A percentile compares a stretch with the other conserved stretches of the same genome.
Evolutionary conservation across 1,140 invertebrate species (phyloP).

Genomic region (Eupeodes corollae): DNA sequence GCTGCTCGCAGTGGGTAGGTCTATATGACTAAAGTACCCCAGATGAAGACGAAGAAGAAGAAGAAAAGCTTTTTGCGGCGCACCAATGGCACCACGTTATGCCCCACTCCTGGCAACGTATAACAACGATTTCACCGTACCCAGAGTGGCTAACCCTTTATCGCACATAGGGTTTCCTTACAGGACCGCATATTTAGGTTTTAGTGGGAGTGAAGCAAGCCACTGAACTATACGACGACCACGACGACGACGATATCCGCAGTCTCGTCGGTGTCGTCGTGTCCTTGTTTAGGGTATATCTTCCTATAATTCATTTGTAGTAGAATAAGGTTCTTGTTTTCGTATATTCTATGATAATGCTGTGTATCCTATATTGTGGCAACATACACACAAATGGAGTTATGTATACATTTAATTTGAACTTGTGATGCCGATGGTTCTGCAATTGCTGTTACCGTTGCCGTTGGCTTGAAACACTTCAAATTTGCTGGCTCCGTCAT

Average conservation of each 20-base stretch:
- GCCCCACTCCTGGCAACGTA: constrained; percentile 13
- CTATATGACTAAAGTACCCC: no score
- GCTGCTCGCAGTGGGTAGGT: no score
- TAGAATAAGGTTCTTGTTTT: neutral
- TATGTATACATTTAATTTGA: no score
- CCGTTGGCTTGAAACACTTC: no score
- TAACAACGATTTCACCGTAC: no score
- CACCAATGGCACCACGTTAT: constrained; percentile 38
- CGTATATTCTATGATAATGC: no score
- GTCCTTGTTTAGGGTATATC: neutral
- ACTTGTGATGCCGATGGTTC: no score
- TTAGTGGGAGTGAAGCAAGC: constrained; percentile 18
- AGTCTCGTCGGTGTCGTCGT: neutral
- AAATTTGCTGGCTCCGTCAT: no score
- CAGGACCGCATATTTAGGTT: constrained; percentile 39
- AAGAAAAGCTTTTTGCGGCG: constrained; percentile 37
- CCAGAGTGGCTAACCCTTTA: constrained; percentile 35
- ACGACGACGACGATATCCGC: constrained; percentile 2
- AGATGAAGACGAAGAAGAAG: constrained; percentile 7
- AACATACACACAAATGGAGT: no score
- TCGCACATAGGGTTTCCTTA: constrained; percentile 39
- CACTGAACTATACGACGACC: constrained; percentile 1
- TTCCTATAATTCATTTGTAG: neutral
- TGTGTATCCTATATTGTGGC: neutral
- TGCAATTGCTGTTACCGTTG: no score